Conservation (phyloP, 1,140 invertebrate species). For the Drosophila rhopaloa region DNA sequence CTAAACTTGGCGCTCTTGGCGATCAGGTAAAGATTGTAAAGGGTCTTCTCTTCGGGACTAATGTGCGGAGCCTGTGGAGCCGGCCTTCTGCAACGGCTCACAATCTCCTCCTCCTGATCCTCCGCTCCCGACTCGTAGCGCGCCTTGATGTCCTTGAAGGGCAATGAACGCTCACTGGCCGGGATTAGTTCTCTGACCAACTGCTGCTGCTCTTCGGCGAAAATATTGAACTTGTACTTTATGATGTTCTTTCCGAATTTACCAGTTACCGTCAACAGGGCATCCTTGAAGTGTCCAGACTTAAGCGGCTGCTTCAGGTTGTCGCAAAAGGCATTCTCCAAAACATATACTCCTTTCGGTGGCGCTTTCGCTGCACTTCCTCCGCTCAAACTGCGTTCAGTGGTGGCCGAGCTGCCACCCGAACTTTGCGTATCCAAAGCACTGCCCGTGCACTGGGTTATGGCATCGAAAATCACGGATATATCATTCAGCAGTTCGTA, state of each 20-base stretch:
- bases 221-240: conserved; percentile 84
- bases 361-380: conserved; percentile 6
- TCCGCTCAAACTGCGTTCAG: conserved; percentile 64
- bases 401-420: conserved; percentile 75
- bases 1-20: conserved; percentile 79
- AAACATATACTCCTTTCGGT: conserved; percentile 68
- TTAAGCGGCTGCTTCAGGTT: conserved; percentile 71
- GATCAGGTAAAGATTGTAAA: conserved; percentile 83
- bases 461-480: conserved; percentile 83
- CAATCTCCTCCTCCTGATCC: conserved; percentile 74
- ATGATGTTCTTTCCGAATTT: conserved; percentile 84
- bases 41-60: conserved; percentile 81
- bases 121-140: conserved; percentile 58
- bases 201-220: conserved; percentile 81
- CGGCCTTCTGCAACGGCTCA: conserved; percentile 43
- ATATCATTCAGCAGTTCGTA: conserved; percentile 82
- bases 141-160: conserved; percentile 79
- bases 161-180: conserved; percentile 69
- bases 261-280: conserved; percentile 76
- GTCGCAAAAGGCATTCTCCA: conserved; percentile 82
- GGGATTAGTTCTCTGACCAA: conserved; percentile 77
- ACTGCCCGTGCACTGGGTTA: conserved; percentile 71
- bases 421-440: conserved; percentile 75
- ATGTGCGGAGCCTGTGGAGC: conserved; percentile 42
- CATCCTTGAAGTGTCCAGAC: conserved; percentile 78